These are phyloP conservation scores for Vimba vimba DNA, from an alignment of 2,113 vertebrate species.

Conservation along the genomic window DNA sequence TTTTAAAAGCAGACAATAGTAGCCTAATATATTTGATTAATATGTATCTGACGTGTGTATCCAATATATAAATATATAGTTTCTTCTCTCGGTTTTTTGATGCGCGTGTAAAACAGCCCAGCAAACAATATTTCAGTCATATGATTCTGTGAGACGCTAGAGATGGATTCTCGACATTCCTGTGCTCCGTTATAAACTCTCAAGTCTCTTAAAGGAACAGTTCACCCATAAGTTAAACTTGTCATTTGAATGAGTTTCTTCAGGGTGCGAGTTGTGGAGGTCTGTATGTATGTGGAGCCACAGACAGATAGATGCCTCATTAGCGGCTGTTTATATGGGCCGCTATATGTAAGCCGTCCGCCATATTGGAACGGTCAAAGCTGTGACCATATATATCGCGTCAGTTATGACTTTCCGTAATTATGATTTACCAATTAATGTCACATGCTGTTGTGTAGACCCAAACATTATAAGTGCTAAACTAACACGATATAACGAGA, in stretches of 20 bases:
- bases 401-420: no score
- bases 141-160: conserved; percentile 53
- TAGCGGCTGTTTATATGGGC: no score
- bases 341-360: no score
- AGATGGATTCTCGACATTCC: conserved; percentile 42
- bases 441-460: no score
- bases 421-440: no score
- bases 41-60: background rate
- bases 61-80: background rate
- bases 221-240: background rate
- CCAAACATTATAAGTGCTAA: no score
- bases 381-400: no score
- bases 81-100: background rate
- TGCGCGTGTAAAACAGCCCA: background rate
- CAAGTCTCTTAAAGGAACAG: conserved; percentile 21
- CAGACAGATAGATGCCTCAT: no score
- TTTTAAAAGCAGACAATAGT: background rate
- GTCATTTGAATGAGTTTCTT: background rate
- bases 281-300: no score
- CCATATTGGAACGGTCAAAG: no score
- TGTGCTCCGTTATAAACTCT: background rate
- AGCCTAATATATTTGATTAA: background rate
- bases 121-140: conserved; percentile 54
- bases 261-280: background rate
- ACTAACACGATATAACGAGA: no score